These are phyloP conservation scores for Threskiornis aethiopicus DNA, from an alignment of 2,797 vertebrate species.

Conservation along the genomic window DNA sequence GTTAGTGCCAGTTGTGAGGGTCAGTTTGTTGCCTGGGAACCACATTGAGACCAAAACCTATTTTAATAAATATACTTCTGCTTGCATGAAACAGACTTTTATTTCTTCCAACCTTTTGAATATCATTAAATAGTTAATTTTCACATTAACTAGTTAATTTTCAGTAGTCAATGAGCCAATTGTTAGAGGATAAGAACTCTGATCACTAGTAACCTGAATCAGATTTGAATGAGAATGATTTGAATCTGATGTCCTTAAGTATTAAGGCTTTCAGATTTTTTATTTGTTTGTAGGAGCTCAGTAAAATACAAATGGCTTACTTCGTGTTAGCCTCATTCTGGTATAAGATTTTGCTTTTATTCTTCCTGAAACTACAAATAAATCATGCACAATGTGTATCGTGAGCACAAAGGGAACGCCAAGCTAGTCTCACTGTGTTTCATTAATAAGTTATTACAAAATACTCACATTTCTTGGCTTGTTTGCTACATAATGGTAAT, in stretches of 20 bases:
- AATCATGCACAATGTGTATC: background rate
- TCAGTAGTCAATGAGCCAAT: background rate
- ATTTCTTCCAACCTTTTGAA: background rate
- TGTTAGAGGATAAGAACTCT: background rate
- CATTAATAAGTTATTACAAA: background rate
- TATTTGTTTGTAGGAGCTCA: background rate
- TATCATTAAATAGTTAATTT: background rate
- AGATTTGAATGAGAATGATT: background rate
- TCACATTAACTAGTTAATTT: background rate
- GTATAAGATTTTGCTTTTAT: background rate
- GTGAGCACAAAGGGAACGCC: background rate
- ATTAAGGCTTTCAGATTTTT: background rate
- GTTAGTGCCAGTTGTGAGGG: background rate
- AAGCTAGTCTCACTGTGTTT: background rate
- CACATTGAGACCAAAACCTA: background rate
- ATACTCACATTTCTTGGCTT: slow-evolving; percentile 83
- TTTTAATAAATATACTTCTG: background rate
- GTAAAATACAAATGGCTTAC: background rate
- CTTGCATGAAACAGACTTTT: background rate
- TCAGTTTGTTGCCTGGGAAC: background rate
- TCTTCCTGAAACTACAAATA: background rate
- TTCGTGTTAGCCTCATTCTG: background rate
- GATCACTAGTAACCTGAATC: background rate
- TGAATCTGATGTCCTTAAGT: background rate
- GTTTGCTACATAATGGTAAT: slow-evolving; percentile 83